Conservation (phyloP, 2,797 vertebrate species). For the Stomatorhinus walkeri region DNA sequence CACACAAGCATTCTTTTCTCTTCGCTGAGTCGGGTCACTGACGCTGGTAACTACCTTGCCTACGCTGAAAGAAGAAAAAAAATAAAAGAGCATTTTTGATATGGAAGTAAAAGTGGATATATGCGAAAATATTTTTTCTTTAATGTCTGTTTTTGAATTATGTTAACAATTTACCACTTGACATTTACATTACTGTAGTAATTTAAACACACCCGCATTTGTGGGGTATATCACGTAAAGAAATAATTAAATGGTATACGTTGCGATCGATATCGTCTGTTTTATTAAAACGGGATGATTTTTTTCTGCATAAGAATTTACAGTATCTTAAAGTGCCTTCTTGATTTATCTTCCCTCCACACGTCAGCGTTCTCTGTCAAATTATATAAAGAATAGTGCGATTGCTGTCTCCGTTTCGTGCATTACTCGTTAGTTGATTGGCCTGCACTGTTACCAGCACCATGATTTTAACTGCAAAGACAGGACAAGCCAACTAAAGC, state of each 20-base stretch:
- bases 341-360: constrained; percentile 5
- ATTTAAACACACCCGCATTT: not conserved
- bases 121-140: not conserved
- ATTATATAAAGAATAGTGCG: constrained; percentile 18
- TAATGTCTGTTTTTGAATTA: not conserved
- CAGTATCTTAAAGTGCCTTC: not conserved
- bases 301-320: not conserved
- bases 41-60: not conserved
- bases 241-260: not conserved
- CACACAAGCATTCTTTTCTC: not conserved
- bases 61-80: not conserved
- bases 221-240: not conserved
- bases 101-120: constrained; percentile 6
- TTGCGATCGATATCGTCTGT: not conserved
- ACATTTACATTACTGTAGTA: not conserved
- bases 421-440: constrained; percentile 48
- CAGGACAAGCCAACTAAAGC: constrained; percentile 44
- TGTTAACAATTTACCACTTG: not conserved
- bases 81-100: not conserved
- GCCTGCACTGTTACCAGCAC: constrained; percentile 38
- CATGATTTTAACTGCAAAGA: constrained; percentile 42
- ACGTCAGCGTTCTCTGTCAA: constrained; percentile 15
- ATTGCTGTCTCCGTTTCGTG: constrained; percentile 38
- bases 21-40: not conserved
- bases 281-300: constrained; percentile 10